phyloP scores from a whole-genome alignment of 2,113 vertebrate genomes.

The Vidua macroura region DNA sequence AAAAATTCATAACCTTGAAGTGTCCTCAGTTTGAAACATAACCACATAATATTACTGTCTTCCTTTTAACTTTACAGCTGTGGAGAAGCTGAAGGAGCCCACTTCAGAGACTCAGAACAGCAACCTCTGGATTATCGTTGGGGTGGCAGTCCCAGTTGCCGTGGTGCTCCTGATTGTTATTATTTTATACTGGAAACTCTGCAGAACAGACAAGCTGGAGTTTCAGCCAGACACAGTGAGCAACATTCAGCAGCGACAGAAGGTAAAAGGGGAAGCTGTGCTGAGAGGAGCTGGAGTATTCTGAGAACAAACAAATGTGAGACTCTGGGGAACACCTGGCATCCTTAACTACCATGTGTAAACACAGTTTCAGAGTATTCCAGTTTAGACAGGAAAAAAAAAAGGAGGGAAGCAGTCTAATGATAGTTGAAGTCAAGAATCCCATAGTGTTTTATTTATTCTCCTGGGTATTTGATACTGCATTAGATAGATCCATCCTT shows the following conservation, averaged over 20 bases:
- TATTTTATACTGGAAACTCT: conserved; percentile 98
- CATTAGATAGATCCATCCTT: background rate
- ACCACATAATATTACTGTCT: background rate
- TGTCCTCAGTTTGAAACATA: background rate
- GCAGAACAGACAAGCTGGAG: conserved; percentile 95
- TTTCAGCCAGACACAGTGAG: conserved; percentile 94
- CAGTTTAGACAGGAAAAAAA: background rate
- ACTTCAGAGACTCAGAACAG: conserved; percentile 81
- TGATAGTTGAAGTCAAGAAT: background rate
- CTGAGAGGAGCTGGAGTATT: background rate
- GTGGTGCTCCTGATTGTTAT: conserved; percentile 87
- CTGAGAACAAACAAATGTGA: background rate
- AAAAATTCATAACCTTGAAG: background rate
- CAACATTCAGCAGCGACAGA: conserved; percentile 92
- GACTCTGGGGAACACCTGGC: background rate
- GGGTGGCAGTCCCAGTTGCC: conserved; percentile 88
- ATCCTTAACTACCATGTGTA: background rate
- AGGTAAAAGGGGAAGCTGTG: conserved; percentile 76
- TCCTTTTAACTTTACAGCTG: conserved; percentile 71
- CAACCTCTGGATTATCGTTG: conserved; percentile 92
- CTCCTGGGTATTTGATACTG: background rate
- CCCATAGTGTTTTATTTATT: background rate
- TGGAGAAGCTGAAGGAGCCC: conserved; percentile 81
- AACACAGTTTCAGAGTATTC: background rate
- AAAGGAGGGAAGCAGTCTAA: background rate